Base-by-base conservation (phyloP, 2,113 vertebrate genomes). In the Cnemophilus loriae region DNA sequence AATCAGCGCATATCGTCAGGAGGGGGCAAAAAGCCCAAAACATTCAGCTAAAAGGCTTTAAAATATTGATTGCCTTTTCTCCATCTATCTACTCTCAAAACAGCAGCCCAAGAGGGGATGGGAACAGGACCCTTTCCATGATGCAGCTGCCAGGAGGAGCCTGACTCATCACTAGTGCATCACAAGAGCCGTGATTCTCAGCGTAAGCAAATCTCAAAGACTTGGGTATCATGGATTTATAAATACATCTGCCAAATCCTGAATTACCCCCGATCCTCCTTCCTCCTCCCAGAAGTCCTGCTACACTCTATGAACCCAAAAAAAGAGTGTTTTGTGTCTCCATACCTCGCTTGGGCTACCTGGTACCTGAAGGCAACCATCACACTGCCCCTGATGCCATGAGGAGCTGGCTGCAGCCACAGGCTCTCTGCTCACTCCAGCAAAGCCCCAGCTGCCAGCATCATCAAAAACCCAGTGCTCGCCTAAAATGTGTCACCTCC, bases 1-100 rank as follows among this genome's bases (percentile, higher is more conserved):
- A 86, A 63, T 26, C 13, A 0, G 1, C 32, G 37, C 4, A 0
- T 26, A 24, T 9, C 0, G 0, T 24, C 30, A 84, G 52, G 35
- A 82, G 4, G 8, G 30, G 6, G 7, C 8, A 60, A 60, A 73
- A 71, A 21, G 13, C 9, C 28, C 22, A 46, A 88, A 57, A 64
- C 9, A 12, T 14, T 55, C 1, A 1, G 37, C 44, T 87, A 42
- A 47, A 93, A 82, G 33, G 30, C 23, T 64, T 59, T 47, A 22
- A 85, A 56, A 16, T 47, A 26, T 30, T 0, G 5, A 89, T 0
- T 68, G 20, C 3, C 9, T 84, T 57, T 79, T 47, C 8, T n/a
- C 18, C 28, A 32, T 7, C 13, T 37, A 68, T 11, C 18, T 39
- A 26, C 24, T 30, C 1, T 3, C 47, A 37, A 78, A 77, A 64